Evolutionary conservation across 2,797 vertebrate species (phyloP).

Genomic region (Myotis planiceps): DNA sequence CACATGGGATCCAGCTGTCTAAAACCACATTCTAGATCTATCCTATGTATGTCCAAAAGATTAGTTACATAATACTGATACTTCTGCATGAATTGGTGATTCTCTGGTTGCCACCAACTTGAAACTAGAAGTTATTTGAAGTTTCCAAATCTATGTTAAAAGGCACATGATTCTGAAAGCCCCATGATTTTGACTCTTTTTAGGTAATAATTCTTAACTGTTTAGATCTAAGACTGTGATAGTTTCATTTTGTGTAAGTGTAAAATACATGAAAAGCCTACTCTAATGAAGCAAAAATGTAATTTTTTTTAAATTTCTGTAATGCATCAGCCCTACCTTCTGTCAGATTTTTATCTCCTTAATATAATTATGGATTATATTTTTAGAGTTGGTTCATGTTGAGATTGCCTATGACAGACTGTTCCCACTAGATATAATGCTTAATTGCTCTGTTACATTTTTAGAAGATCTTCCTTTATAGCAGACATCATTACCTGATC

Average conservation of each 20-base stretch:
- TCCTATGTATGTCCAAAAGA: slow-evolving; percentile 6
- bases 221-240: not conserved
- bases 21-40: not conserved
- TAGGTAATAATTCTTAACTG: not conserved
- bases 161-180: not conserved
- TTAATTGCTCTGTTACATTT: not conserved
- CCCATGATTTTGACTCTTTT: not conserved
- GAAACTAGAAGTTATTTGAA: slow-evolving; percentile 8
- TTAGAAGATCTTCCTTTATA: not conserved
- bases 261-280: not conserved
- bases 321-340: not conserved
- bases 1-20: not conserved
- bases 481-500: not conserved
- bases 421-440: not conserved
- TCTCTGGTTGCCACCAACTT: not conserved
- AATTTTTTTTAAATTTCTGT: not conserved
- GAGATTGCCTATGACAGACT: not conserved
- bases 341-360: slow-evolving; percentile 15
- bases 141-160: slow-evolving; percentile 36
- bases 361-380: not conserved
- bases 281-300: not conserved
- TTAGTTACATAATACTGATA: not conserved
- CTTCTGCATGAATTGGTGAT: not conserved
- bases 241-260: not conserved
- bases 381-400: not conserved